A percentile compares a stretch with the other conserved stretches of the same genome.
phyloP scores from a whole-genome alignment of 2,797 vertebrate species.

The Nannoperca australis region DNA sequence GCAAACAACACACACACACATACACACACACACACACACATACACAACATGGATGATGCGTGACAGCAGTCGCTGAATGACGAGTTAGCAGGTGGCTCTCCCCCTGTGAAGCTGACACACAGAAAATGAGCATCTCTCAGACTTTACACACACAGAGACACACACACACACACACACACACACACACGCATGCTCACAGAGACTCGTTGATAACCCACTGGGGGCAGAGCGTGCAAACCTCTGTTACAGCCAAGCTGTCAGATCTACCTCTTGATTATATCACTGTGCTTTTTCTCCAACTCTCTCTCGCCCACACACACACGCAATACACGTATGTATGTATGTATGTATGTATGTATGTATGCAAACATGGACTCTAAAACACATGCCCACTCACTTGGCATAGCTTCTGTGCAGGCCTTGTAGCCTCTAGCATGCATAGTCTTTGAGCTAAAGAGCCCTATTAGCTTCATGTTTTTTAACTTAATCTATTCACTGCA shows the following conservation, averaged over 20 bases:
- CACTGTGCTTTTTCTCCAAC: conserved; percentile 29
- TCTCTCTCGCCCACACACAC: conserved; percentile 37
- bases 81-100: conserved; percentile 50
- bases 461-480: conserved; percentile 25
- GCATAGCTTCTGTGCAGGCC: conserved; percentile 8
- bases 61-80: conserved; percentile 43
- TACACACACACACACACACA: not conserved
- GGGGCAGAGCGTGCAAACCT: conserved; percentile 35
- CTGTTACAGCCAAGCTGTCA: conserved; percentile 48
- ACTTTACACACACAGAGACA: not conserved
- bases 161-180: too few relatives aligned
- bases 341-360: too few relatives aligned
- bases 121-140: conserved; percentile 38
- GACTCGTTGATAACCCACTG: conserved; percentile 7
- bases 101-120: conserved; percentile 63
- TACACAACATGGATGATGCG: conserved; percentile 17
- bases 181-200: conserved; percentile 13
- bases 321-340: not conserved
- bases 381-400: conserved; percentile 55
- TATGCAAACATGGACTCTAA: conserved; percentile 15
- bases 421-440: conserved; percentile 16
- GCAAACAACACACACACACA: conserved; percentile 5
- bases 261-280: conserved; percentile 44
- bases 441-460: conserved; percentile 39
- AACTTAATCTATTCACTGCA: conserved; percentile 28